A percentile compares a stretch with the other conserved stretches of the same genome.
These are phyloP conservation scores for Lasioglossum malachurum DNA, from an alignment of 2,888 invertebrate species.

Conservation along the genomic window DNA sequence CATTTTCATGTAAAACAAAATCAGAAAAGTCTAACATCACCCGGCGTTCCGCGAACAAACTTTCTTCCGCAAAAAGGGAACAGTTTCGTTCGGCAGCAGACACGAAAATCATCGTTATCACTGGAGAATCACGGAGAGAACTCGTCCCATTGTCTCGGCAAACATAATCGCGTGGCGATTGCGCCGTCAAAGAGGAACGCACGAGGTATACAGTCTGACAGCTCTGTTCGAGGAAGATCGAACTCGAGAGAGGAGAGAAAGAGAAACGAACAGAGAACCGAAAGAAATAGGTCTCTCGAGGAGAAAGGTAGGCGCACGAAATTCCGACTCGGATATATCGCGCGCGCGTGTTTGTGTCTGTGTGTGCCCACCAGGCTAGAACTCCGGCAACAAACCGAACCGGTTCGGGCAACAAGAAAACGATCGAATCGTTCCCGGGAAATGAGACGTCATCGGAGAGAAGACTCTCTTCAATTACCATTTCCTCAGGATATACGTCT, in stretches of 20 bases:
- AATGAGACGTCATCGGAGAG: constrained; percentile 15
- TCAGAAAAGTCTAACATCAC: not conserved
- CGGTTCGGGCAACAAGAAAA: constrained; percentile 19
- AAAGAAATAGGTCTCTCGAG: constrained; percentile 37
- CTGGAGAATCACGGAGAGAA: constrained; percentile 22
- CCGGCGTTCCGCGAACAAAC: not conserved
- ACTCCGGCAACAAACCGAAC: constrained; percentile 3
- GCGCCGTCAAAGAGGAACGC: constrained; percentile 21
- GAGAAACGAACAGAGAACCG: constrained; percentile 1
- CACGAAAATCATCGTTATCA: not conserved
- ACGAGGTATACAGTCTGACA: not conserved
- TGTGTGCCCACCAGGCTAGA: constrained; percentile 4
- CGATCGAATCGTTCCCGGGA: constrained; percentile 19
- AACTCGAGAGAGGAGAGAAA: not conserved
- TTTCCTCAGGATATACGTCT: not conserved
- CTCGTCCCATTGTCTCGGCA: constrained; percentile 59
- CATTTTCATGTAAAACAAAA: not conserved
- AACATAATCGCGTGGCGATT: constrained; percentile 55
- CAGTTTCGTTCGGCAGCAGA: not conserved
- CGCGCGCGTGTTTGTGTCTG: not conserved
- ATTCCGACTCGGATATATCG: constrained; percentile 41
- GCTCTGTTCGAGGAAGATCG: not conserved
- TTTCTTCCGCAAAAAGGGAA: not conserved
- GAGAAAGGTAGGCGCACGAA: constrained; percentile 47
- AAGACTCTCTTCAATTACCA: constrained; percentile 7